Evolutionary conservation across 2,113 vertebrate genomes (phyloP).

Genomic region (Python bivittatus): DNA sequence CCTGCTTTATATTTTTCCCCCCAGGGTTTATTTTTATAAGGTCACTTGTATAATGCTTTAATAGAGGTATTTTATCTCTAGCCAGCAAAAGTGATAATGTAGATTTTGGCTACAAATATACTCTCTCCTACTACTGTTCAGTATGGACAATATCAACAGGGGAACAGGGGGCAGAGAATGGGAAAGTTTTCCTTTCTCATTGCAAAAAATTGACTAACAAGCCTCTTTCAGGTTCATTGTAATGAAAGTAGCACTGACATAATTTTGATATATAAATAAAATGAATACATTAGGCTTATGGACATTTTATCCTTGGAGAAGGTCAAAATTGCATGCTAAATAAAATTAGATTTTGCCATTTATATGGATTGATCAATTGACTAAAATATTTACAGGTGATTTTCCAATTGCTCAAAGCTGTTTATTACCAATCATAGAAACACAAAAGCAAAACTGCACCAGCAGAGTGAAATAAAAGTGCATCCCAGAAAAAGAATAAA

Average conservation of each 20-base stretch:
- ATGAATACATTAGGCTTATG: not conserved
- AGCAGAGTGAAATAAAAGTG: not conserved
- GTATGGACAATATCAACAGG: not conserved
- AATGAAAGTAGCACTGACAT: not conserved
- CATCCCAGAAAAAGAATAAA: not conserved
- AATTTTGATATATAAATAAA: not conserved
- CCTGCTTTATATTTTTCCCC: not conserved
- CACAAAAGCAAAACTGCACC: not conserved
- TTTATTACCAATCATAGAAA: not conserved
- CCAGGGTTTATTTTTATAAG: not conserved
- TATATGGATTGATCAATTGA: not conserved
- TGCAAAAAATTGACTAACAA: not conserved
- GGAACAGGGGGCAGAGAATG: not conserved
- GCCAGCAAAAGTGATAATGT: not conserved
- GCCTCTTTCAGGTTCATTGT: not conserved
- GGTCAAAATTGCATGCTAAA: not conserved
- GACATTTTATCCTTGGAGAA: not conserved
- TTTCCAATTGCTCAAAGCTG: not conserved
- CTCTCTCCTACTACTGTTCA: not conserved
- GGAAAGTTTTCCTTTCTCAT: not conserved
- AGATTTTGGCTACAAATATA: not conserved
- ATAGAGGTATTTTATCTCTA: not conserved
- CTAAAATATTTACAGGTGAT: not conserved
- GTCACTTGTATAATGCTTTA: not conserved
- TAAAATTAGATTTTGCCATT: not conserved